These are phyloP conservation scores for Cecidostiba fungosa DNA, from an alignment of 2,888 invertebrate genomes.

Conservation along the genomic window DNA sequence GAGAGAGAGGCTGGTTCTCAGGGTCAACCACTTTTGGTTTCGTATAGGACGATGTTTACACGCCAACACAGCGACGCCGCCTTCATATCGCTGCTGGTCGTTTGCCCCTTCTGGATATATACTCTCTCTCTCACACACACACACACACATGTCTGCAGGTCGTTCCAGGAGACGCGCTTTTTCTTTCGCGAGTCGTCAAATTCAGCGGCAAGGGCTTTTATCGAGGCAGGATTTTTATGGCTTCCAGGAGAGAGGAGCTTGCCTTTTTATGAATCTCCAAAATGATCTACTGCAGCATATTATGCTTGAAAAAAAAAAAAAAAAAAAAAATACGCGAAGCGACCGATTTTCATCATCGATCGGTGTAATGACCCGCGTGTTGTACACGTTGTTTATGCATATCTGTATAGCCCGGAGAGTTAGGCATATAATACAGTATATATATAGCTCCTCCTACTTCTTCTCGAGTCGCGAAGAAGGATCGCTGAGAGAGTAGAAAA, in stretches of 20 bases:
- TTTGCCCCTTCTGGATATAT: conserved; percentile 40
- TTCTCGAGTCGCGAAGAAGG: conserved; percentile 59
- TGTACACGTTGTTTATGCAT: too few relatives aligned
- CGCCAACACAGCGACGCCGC: conserved; percentile 65
- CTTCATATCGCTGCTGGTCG: conserved; percentile 54
- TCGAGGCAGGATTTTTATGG: conserved; percentile 53
- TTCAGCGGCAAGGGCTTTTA: conserved; percentile 34
- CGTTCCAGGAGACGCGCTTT: conserved; percentile 40
- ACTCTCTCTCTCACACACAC: neutral
- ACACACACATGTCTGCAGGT: neutral
- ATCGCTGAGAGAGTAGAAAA: conserved; percentile 62
- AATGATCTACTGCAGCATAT: conserved; percentile 48
- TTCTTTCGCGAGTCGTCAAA: conserved; percentile 46
- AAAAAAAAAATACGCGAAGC: neutral
- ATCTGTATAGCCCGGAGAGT: neutral
- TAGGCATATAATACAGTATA: neutral
- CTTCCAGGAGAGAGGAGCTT: conserved; percentile 36
- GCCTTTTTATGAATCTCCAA: conserved; percentile 38
- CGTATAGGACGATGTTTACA: conserved; percentile 68
- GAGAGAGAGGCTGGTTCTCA: conserved; percentile 67
- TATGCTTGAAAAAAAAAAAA: neutral
- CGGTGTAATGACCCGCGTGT: neutral
- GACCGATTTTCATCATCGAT: neutral
- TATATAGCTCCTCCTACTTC: neutral
- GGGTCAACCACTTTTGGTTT: conserved; percentile 80